Evolutionary conservation across 2,797 vertebrate genomes (phyloP), one percentile per base, ranked within the genome.

Genomic region (Decapterus maruadsi): DNA sequence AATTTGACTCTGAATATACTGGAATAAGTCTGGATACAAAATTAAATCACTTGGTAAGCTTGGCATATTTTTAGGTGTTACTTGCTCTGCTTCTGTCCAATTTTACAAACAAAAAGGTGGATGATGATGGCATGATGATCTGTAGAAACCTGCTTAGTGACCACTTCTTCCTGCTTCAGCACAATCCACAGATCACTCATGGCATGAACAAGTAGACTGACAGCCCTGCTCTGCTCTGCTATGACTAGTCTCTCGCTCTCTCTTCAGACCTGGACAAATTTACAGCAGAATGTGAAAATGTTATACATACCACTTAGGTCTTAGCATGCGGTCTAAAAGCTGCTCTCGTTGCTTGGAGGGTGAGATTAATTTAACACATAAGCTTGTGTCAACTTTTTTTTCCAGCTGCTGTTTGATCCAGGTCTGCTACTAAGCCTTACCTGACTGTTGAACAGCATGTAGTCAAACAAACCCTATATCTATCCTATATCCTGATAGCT

Each of bases 111-210:
- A 2, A 34, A 51, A 51, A 68, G 81, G 48, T 74, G 72, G 75
- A 82, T 72, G 78, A 71, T 55, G 80, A 71, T 55, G 80, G 90
- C 90, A 93, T 90, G 91, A 86, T 38, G 68, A 88, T 78, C 74
- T 81, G 66, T 73, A 84, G 73, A 87, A 71, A 86, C 60, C 72
- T 84, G 80, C 86, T 85, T 78, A 70, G 65, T 63, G 65, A 86
- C 48, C 64, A 69, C 84, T 81, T 80, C 68, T 68, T 86, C 56
- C 70, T 80, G 82, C 87, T 89, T 80, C 66, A 77, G 80, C 82
- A 64, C 79, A 61, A 38, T 78, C 53, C 78, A 82, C 78, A 72
- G 71, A 85, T 68, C 77, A 68, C 56, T 80, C 45, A 66, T 56
- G 62, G 87, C 91, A 93, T 90, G 90, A 80, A 74, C 4, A 60